A percentile compares a stretch with the other conserved stretches of the same genome.
Conservation (phyloP, 2,113 vertebrate genomes). For the Cercopithecus mona region DNA sequence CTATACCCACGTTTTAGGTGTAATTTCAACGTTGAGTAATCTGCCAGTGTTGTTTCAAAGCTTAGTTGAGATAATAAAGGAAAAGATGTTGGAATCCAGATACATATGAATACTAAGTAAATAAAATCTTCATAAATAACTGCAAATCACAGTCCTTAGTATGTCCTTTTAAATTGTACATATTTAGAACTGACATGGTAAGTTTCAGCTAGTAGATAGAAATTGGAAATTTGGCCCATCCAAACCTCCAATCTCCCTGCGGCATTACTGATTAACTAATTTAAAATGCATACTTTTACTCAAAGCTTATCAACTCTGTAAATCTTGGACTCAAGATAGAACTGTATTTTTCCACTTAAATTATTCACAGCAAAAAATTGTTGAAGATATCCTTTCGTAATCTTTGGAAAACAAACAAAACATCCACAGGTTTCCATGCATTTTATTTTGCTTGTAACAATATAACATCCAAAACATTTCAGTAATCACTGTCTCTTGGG, state of each 20-base stretch:
- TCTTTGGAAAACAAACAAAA: slow-evolving; percentile 12
- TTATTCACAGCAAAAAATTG: background rate
- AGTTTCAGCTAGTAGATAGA: background rate
- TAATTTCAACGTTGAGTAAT: background rate
- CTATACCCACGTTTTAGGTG: background rate
- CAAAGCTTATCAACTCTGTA: background rate
- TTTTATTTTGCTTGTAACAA: background rate
- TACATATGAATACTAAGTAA: background rate
- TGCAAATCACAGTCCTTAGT: background rate
- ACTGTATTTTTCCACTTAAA: slow-evolving; percentile 22
- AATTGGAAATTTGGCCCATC: background rate
- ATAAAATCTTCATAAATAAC: background rate
- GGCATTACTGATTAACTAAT: background rate
- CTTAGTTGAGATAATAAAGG: background rate
- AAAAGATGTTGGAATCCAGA: background rate
- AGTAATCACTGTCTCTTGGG: background rate
- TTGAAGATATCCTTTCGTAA: background rate
- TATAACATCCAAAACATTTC: background rate
- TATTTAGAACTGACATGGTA: background rate
- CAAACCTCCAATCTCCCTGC: background rate
- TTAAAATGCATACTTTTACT: background rate
- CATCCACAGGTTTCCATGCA: background rate
- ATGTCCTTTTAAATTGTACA: background rate
- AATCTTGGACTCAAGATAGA: background rate
- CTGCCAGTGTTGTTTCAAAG: background rate